Evolutionary conservation across 1,140 invertebrate species (phyloP).

Genomic region (Drosophila nigrodunni): DNA sequence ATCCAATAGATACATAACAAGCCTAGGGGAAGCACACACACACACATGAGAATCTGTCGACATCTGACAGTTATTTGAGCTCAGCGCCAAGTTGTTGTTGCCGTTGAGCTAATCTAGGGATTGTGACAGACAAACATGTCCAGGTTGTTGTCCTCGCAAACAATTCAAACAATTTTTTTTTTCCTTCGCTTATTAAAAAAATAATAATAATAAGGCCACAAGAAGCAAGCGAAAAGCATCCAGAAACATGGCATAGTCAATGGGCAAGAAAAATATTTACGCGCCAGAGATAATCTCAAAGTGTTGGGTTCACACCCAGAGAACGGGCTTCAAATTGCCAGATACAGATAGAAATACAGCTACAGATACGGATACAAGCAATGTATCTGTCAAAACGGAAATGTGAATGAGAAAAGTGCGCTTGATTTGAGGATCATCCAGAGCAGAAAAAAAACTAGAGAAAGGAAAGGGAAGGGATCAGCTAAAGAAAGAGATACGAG

Average conservation of each 20-base stretch:
- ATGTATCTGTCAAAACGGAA: slow-evolving; percentile 82
- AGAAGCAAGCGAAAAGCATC: slow-evolving; percentile 23
- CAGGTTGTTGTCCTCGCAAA: slow-evolving; percentile 33
- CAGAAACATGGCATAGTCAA: slow-evolving; percentile 74
- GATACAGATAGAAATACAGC: slow-evolving; percentile 27
- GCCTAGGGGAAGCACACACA: slow-evolving; percentile 22
- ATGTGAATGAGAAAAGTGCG: slow-evolving; percentile 77
- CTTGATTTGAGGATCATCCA: slow-evolving; percentile 83
- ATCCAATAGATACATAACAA: slow-evolving; percentile 39
- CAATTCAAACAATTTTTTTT: slow-evolving; percentile 64
- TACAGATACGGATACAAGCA: slow-evolving; percentile 52
- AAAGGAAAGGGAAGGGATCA: slow-evolving; percentile 23
- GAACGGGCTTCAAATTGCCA: slow-evolving; percentile 70
- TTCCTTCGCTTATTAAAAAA: slow-evolving; percentile 50
- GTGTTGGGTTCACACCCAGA: slow-evolving; percentile 67
- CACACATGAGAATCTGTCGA: slow-evolving; percentile 11
- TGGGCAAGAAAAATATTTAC: slow-evolving; percentile 83
- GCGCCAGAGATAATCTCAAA: slow-evolving; percentile 82
- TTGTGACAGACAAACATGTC: slow-evolving; percentile 39
- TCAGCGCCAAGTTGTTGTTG: slow-evolving; percentile 43
- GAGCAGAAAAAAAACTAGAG: slow-evolving; percentile 39
- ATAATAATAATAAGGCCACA: slow-evolving; percentile 44
- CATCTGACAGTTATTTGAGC: slow-evolving; percentile 41
- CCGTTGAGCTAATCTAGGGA: slow-evolving; percentile 58
- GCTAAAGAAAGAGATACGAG: slow-evolving; percentile 7